Base-by-base conservation (phyloP, 2,888 invertebrate species). In the Germaria angustata region DNA sequence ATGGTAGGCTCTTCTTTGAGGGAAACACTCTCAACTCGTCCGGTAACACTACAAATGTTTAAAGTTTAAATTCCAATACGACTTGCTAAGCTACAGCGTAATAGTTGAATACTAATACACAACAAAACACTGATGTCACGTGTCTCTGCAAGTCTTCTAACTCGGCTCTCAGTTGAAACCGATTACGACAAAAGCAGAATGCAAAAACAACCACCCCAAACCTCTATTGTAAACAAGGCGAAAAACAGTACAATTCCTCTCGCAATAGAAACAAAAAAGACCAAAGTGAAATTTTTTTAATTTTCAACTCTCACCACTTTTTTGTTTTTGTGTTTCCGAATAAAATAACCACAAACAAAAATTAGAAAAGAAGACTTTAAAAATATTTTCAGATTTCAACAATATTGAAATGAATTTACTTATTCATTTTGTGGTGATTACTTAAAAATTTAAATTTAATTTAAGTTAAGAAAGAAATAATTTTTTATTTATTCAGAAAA, bases 61-160 rank as follows among this genome's bases (percentile, higher is more conserved):
- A 63, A 81, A 78, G 73, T 78, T 81, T 63, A 82, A 82, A 82
- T 82, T 82, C 82, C 82, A 79, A 76, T 79, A 79, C 82, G 82
- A 75, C 17, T 66, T 36, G 51, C 28, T 28, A 36, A 63, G 34
- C 39, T 71, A 59, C 4, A 65, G 24, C 39, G 24, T 69, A 83
- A 72, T 76, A 80, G 80, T 39, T 55, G 55, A 80, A 71, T 61
- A 55, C 39, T 39, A 61, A 36, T 34, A 66, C 75, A 76, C 63
- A 55, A 11, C 17, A 57, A 73, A 78, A 71, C 41, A 61, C 75
- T 66, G 46, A 59, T 82, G 82, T 82, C 82, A 82, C 82, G 79
- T 82, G 82, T 41, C 75, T 79, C 79, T 66, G 53, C 55, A 41
- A 77, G 17, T 65, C 77, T 72, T 77, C 63, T 63, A 69, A 75